Evolutionary conservation across 2,113 vertebrate genomes (phyloP).

Genomic region (Corythornis madagascariensis): DNA sequence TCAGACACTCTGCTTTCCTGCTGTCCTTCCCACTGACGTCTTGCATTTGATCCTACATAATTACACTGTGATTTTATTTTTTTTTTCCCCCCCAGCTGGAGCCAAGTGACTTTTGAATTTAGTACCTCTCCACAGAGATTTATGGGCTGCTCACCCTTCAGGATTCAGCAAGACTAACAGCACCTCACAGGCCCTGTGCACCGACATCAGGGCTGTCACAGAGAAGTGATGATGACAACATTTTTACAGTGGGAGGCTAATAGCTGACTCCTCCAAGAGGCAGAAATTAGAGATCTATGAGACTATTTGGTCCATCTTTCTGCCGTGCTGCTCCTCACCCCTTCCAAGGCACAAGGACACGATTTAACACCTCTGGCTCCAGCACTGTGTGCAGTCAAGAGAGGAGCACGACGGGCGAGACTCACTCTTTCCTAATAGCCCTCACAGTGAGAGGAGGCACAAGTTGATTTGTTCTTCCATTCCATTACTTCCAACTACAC

Average conservation of each 20-base stretch:
- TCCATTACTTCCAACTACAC: background rate
- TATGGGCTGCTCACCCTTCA: background rate
- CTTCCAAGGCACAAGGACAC: background rate
- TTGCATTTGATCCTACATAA: background rate
- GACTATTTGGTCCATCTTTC: background rate
- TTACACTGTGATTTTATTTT: background rate
- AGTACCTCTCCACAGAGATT: background rate
- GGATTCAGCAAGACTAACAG: background rate
- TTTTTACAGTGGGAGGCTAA: background rate
- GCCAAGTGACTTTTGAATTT: background rate
- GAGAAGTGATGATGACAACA: background rate
- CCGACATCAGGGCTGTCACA: fast-evolving
- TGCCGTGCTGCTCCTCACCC: background rate
- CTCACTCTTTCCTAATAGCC: background rate
- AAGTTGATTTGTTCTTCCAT: background rate
- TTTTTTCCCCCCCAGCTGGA: background rate
- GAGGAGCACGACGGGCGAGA: background rate
- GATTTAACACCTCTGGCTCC: background rate
- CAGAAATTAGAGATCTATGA: background rate
- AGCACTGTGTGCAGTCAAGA: background rate
- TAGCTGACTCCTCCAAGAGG: background rate
- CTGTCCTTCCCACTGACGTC: fast-evolving
- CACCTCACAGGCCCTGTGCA: fast-evolving
- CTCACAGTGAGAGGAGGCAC: background rate
- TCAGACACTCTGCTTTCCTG: background rate